These are phyloP conservation scores for Apodemia hepburni DNA, from an alignment of 2,888 invertebrate species.

Conservation along the genomic window DNA sequence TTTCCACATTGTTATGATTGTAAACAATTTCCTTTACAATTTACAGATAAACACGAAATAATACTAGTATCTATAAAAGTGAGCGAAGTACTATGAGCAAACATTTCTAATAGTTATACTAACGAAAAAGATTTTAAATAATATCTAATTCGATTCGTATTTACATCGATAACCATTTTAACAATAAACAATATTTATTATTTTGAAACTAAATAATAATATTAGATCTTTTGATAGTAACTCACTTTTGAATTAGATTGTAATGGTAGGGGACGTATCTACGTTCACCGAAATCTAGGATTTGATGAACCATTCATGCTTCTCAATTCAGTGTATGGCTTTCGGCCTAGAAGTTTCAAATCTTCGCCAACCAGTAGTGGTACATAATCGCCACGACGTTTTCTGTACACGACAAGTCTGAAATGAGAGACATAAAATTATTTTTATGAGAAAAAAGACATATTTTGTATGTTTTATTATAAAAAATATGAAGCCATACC, in stretches of 20 bases:
- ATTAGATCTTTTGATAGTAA: neutral
- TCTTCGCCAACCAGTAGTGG: slow-evolving; percentile 50
- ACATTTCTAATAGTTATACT: neutral
- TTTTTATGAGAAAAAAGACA: no score
- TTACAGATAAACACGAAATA: neutral
- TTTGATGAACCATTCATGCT: slow-evolving; percentile 61
- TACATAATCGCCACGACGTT: slow-evolving; percentile 46
- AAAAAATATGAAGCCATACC: no score
- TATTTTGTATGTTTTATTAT: no score
- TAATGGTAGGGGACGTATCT: slow-evolving; percentile 21
- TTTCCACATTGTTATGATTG: no score
- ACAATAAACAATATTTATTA: slow-evolving; percentile 6
- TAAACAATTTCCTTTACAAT: neutral
- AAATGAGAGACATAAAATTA: slow-evolving; percentile 34
- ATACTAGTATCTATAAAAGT: neutral
- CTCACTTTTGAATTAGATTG: neutral
- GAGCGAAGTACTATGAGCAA: neutral
- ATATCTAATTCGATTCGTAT: slow-evolving; percentile 16
- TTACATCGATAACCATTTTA: slow-evolving; percentile 21
- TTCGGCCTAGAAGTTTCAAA: slow-evolving; percentile 51
- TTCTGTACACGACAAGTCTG: slow-evolving; percentile 72
- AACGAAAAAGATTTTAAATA: slow-evolving; percentile 5
- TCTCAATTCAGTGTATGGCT: slow-evolving; percentile 63
- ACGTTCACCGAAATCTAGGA: slow-evolving; percentile 51
- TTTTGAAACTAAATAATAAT: neutral